phyloP scores from a whole-genome alignment of 1,140 invertebrate species.

The Dreissena polymorpha region DNA sequence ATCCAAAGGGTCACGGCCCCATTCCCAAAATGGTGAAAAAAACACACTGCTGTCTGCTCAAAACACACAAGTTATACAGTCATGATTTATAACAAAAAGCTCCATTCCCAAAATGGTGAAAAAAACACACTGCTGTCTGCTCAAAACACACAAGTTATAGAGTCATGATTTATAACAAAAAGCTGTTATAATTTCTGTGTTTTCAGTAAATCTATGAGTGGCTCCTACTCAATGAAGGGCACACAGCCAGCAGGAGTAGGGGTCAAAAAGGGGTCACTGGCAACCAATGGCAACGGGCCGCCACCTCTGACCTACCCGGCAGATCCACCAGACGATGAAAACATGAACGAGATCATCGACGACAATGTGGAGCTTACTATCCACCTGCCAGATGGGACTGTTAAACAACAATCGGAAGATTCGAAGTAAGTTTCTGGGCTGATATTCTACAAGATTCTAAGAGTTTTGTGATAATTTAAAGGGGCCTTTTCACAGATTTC shows the following conservation, averaged over 20 bases:
- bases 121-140: no score
- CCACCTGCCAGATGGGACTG: conserved; percentile 84
- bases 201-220: conserved; percentile 57
- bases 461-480: no score
- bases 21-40: no score
- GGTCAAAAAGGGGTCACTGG: conserved; percentile 41
- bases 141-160: neutral
- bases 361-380: conserved; percentile 88
- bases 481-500: no score
- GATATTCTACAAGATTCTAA: no score
- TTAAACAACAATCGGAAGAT: conserved; percentile 85
- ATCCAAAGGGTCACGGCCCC: no score
- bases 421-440: conserved; percentile 82
- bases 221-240: conserved; percentile 55
- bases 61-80: no score
- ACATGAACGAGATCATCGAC: conserved; percentile 85
- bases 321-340: conserved; percentile 74
- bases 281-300: conserved; percentile 64
- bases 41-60: no score
- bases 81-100: no score
- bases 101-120: no score
- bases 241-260: conserved; percentile 11
- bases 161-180: neutral
- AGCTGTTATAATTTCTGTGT: neutral
- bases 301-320: conserved; percentile 62